These are phyloP conservation scores for Apistogramma diplotaenia DNA, from an alignment of 2,113 vertebrate genomes.

Conservation along the genomic window DNA sequence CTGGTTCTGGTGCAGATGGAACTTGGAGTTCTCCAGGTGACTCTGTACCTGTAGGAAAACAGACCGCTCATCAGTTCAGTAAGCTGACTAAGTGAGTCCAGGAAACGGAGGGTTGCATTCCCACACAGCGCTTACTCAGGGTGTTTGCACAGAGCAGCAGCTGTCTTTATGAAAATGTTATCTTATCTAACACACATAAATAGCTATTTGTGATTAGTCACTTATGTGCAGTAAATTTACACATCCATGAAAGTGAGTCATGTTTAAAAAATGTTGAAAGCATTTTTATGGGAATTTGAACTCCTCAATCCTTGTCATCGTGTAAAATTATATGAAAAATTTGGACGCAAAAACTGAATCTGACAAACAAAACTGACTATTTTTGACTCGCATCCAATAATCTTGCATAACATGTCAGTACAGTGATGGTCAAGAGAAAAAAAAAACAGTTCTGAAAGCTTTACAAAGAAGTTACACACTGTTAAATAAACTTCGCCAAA, in stretches of 20 bases:
- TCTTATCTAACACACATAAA: not conserved
- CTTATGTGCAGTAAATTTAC: not conserved
- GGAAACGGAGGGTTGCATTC: not conserved
- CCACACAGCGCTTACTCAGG: slow-evolving; percentile 1
- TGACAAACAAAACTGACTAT: not conserved
- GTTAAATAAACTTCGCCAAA: not conserved
- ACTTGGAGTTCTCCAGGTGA: slow-evolving; percentile 89
- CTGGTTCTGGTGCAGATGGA: slow-evolving; percentile 85
- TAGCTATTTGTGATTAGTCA: not conserved
- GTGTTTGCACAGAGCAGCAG: not conserved
- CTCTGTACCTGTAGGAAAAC: slow-evolving; percentile 81
- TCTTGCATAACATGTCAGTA: not conserved
- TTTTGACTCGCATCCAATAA: not conserved
- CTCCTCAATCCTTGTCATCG: not conserved
- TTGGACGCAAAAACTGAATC: not conserved
- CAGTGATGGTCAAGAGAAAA: not conserved
- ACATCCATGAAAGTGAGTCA: not conserved
- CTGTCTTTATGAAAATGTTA: not conserved
- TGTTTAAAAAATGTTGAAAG: not conserved
- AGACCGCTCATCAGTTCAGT: not conserved
- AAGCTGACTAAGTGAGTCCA: not conserved
- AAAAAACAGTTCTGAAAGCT: not conserved
- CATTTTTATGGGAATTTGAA: not conserved
- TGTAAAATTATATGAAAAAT: not conserved
- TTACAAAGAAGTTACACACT: not conserved